These are phyloP conservation scores for Crioceris asparagi DNA, from an alignment of 2,888 invertebrate genomes.

Conservation along the genomic window DNA sequence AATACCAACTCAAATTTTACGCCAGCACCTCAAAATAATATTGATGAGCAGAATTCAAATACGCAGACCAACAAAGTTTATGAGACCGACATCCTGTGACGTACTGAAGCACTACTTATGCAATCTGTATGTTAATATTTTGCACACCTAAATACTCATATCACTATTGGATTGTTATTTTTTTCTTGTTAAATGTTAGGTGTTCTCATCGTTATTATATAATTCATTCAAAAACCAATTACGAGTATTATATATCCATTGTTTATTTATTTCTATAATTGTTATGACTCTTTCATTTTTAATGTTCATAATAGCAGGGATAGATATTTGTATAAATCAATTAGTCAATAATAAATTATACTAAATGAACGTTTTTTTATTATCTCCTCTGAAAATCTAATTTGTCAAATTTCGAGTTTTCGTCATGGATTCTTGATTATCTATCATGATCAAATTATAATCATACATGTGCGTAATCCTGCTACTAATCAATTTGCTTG, in stretches of 20 bases:
- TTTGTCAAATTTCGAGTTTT: background rate
- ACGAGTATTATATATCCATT: background rate
- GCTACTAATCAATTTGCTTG: too few relatives aligned
- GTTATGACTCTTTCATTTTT: too few relatives aligned
- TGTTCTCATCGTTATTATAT: conserved; percentile 15
- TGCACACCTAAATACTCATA: conserved; percentile 22
- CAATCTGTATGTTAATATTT: conserved; percentile 26
- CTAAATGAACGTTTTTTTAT: too few relatives aligned
- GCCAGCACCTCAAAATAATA: conserved; percentile 28
- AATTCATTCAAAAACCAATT: background rate
- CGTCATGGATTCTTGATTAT: background rate
- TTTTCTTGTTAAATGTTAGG: conserved; percentile 26
- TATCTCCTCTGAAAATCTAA: background rate
- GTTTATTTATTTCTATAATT: background rate
- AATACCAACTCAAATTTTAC: conserved; percentile 23
- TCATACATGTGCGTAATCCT: too few relatives aligned
- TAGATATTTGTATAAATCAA: conserved; percentile 3
- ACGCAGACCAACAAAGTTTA: conserved; percentile 53
- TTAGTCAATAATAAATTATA: conserved; percentile 2
- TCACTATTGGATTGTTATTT: conserved; percentile 28
- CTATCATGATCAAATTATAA: too few relatives aligned
- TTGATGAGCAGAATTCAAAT: conserved; percentile 17
- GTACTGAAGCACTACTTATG: conserved; percentile 24
- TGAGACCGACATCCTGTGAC: conserved; percentile 92
- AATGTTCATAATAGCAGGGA: too few relatives aligned